Percentiles rank a stretch among this genome's conserved stretches.
Evolutionary conservation across 2,797 vertebrate genomes (phyloP).

Genomic region (Cephalopachus bancanus): DNA sequence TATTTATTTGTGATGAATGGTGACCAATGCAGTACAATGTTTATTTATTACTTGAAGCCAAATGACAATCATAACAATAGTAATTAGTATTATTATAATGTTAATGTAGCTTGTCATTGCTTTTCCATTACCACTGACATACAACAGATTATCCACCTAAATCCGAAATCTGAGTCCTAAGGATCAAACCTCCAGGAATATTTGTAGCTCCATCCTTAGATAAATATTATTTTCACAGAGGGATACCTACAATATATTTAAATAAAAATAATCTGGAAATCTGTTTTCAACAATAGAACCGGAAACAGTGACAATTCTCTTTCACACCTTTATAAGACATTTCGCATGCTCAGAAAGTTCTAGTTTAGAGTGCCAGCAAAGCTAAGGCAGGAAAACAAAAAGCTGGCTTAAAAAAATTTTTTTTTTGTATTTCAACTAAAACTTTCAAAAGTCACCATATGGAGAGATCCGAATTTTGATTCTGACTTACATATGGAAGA

Average conservation of each 20-base stretch:
- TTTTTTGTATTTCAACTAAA: not conserved
- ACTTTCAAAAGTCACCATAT: not conserved
- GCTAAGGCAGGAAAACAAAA: not conserved
- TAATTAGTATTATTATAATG: not conserved
- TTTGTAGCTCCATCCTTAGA: not conserved
- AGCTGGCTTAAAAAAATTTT: not conserved
- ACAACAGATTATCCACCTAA: not conserved
- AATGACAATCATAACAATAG: not conserved
- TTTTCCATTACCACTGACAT: not conserved
- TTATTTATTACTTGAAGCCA: slow-evolving; percentile 15
- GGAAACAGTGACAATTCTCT: not conserved
- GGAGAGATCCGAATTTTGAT: not conserved
- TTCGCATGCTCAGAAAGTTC: not conserved
- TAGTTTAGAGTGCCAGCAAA: not conserved
- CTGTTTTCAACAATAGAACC: not conserved
- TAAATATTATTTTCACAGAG: slow-evolving; percentile 18
- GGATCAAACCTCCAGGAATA: not conserved
- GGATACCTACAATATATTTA: not conserved
- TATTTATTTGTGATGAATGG: not conserved
- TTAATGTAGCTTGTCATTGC: not conserved
- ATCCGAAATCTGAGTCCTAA: not conserved
- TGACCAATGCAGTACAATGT: not conserved
- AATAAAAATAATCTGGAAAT: not conserved
- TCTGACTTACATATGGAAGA: not conserved
- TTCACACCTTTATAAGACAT: rapidly evolving